A percentile compares a stretch with the other conserved stretches of the same genome.
Conservation (phyloP, 2,113 vertebrate species). For the Sphyrna mokarran region DNA sequence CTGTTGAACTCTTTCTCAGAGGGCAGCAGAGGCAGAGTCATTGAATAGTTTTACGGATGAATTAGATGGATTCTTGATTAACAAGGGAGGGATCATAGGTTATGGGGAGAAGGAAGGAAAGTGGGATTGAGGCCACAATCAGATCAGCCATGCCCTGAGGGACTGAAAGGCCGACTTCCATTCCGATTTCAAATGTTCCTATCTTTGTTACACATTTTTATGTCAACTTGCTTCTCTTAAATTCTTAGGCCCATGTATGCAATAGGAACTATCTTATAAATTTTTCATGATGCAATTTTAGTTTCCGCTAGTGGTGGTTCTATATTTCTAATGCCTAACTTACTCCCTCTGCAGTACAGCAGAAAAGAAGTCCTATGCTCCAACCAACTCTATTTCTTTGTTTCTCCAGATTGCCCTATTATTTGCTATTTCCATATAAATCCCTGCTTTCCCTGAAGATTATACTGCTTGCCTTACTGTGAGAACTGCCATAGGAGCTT, state of each 20-base stretch:
- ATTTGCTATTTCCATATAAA: background rate
- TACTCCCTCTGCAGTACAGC: background rate
- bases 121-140: background rate
- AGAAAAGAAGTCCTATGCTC: background rate
- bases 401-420: background rate
- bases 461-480: background rate
- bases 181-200: background rate
- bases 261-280: background rate
- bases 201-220: background rate
- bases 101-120: too few relatives aligned
- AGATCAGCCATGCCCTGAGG: background rate
- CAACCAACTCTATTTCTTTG: background rate
- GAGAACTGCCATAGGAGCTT: background rate
- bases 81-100: too few relatives aligned
- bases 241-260: background rate
- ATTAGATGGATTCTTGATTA: too few relatives aligned
- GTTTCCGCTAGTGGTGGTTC: background rate
- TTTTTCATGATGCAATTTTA: background rate
- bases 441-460: background rate
- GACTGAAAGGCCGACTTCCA: background rate
- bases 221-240: background rate
- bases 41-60: too few relatives aligned
- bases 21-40: too few relatives aligned
- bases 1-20: too few relatives aligned
- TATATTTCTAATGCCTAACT: background rate